Evolutionary conservation across 2,888 invertebrate species (phyloP).

Genomic region (Arge pagana): DNA sequence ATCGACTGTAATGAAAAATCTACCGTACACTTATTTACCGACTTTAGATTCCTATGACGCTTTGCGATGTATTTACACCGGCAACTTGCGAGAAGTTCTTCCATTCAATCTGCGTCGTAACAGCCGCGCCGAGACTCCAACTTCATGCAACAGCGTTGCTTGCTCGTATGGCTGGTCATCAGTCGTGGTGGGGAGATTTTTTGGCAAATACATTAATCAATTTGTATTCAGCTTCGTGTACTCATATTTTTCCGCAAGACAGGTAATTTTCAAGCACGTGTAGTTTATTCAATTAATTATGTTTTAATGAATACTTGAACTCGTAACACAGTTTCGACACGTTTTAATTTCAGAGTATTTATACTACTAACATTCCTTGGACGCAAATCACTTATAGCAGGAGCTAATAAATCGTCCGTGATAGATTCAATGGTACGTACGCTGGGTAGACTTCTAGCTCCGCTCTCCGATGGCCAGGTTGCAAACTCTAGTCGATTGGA

Average conservation of each 20-base stretch:
- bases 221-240: constrained; percentile 79
- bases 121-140: constrained; percentile 79
- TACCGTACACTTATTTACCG: constrained; percentile 1
- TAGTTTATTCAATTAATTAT: background rate
- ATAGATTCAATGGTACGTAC: constrained; percentile 68
- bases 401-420: constrained; percentile 65
- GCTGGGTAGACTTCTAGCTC: constrained; percentile 64
- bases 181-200: constrained; percentile 89
- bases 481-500: constrained; percentile 45
- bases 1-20: background rate
- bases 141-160: constrained; percentile 77
- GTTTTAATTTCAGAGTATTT: constrained; percentile 69
- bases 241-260: constrained; percentile 82
- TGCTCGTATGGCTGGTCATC: constrained; percentile 76
- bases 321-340: too few relatives aligned
- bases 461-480: constrained; percentile 54
- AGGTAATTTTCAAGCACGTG: constrained; percentile 62
- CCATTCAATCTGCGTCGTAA: constrained; percentile 71
- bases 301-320: background rate
- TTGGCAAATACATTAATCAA: constrained; percentile 80
- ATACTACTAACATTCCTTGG: constrained; percentile 85
- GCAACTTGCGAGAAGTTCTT: constrained; percentile 68
- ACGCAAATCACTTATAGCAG: constrained; percentile 66
- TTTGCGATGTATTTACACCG: constrained; percentile 57
- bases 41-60: constrained; percentile 50